A percentile compares a stretch with the other conserved stretches of the same genome.
Evolutionary conservation across 1,140 invertebrate genomes (phyloP).

Genomic region (Prorops nasuta): DNA sequence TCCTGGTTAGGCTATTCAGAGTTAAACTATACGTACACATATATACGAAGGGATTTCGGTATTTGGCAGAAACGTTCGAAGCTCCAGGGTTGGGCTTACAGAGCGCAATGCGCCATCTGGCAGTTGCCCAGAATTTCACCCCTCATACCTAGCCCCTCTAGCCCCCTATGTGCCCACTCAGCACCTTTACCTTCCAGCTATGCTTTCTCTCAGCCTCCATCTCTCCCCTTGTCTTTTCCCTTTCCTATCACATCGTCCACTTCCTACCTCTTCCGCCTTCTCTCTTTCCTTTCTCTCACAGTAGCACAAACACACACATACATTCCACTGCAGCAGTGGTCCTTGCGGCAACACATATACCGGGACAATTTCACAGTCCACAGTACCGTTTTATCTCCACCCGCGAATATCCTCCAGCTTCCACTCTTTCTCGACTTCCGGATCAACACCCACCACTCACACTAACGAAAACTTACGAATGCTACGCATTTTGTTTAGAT

Average conservation of each 20-base stretch:
- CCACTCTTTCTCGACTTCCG: background rate
- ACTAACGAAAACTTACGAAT: background rate
- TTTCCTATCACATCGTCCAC: no score
- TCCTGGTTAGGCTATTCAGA: no score
- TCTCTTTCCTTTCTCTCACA: background rate
- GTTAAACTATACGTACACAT: no score
- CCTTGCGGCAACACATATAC: no score
- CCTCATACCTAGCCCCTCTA: no score
- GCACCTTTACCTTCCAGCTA: no score
- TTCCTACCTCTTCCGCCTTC: background rate
- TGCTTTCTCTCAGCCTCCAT: no score
- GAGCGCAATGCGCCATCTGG: slow-evolving; percentile 30
- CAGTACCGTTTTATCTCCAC: background rate
- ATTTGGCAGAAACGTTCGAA: slow-evolving; percentile 25
- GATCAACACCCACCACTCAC: background rate
- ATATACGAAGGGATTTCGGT: slow-evolving; percentile 13
- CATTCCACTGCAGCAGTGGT: background rate
- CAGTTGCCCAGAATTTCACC: no score
- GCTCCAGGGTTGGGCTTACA: slow-evolving; percentile 18
- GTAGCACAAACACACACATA: no score
- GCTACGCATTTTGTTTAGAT: slow-evolving; percentile 16
- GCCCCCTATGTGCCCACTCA: no score
- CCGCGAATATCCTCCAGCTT: background rate
- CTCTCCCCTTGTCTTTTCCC: no score
- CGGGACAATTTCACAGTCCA: no score